phyloP scores from a whole-genome alignment of 2,113 vertebrate genomes.

The Centrocercus urophasianus region DNA sequence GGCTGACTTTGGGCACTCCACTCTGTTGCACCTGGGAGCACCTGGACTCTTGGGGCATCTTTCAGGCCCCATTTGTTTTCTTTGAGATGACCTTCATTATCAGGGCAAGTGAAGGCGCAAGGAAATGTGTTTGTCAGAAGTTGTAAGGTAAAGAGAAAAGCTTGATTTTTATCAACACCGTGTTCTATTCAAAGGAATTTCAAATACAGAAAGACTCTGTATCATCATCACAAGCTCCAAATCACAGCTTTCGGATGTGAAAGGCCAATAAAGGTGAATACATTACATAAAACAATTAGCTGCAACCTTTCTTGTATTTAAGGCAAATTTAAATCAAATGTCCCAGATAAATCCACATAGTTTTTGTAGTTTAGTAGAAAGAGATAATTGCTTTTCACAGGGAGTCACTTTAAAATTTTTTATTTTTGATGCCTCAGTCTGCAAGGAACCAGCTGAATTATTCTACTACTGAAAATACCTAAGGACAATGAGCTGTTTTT shows the following conservation, averaged over 20 bases:
- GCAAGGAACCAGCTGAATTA: neutral
- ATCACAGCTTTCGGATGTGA: neutral
- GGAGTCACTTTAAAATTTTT: neutral
- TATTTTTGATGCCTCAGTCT: neutral
- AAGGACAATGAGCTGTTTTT: neutral
- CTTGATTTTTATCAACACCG: neutral
- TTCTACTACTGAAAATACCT: conserved; percentile 1
- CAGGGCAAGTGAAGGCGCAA: neutral
- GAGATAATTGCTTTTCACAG: conserved; percentile 22
- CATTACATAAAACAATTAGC: neutral
- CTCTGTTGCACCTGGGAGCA: neutral
- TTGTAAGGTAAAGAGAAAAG: neutral
- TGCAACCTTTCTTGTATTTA: neutral
- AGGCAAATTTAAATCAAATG: neutral
- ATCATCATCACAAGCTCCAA: neutral
- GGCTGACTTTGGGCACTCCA: neutral
- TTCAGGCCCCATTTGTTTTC: neutral
- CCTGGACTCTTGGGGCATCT: neutral
- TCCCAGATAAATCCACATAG: neutral
- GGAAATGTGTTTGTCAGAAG: neutral
- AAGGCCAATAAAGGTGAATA: neutral
- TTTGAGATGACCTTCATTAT: neutral
- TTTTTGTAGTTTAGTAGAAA: conserved; percentile 32
- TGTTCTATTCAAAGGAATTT: neutral
- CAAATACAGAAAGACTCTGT: neutral